A percentile compares a stretch with the other conserved stretches of the same genome.
Conservation (phyloP, 2,113 vertebrate species). For the Carassius auratus region DNA sequence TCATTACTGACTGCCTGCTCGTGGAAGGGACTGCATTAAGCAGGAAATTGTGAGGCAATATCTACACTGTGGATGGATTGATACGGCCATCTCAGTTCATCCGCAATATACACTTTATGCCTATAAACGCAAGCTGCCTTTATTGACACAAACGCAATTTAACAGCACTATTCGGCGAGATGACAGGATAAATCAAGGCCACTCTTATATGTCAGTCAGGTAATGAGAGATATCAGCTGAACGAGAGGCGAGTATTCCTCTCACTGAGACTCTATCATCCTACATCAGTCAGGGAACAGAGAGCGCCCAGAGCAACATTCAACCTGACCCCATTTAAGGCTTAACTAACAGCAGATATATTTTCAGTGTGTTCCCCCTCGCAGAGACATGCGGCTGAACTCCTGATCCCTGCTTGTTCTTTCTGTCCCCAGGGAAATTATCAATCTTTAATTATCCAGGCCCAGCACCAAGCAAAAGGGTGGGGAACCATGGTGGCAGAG, state of each 20-base stretch:
- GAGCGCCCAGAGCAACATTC: slow-evolving; percentile 54
- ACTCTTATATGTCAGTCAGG: slow-evolving; percentile 44
- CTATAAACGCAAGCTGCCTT: slow-evolving; percentile 25
- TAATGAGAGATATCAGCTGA: slow-evolving; percentile 51
- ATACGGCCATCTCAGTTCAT: slow-evolving; percentile 23
- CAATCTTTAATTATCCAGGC: slow-evolving; percentile 67
- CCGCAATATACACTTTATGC: slow-evolving; percentile 38
- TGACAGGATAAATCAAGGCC: slow-evolving; percentile 51
- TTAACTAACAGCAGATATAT: slow-evolving; percentile 65
- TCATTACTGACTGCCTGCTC: slow-evolving; percentile 30
- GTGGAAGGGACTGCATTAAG: slow-evolving; percentile 29
- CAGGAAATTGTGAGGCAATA: slow-evolving; percentile 47
- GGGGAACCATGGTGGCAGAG: slow-evolving; percentile 30
- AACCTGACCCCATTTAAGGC: slow-evolving; percentile 62
- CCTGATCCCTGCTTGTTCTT: slow-evolving; percentile 54
- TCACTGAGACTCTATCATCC: slow-evolving; percentile 54
- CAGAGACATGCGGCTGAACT: slow-evolving; percentile 53
- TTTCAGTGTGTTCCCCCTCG: slow-evolving; percentile 47
- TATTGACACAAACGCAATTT: slow-evolving; percentile 52
- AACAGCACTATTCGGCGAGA: slow-evolving; percentile 27
- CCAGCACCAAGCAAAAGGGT: slow-evolving; percentile 44
- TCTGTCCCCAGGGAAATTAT: slow-evolving; percentile 60
- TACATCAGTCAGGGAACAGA: slow-evolving; percentile 51
- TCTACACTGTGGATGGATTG: slow-evolving; percentile 6
- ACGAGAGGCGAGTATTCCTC: slow-evolving; percentile 47